Evolutionary conservation across 2,888 invertebrate genomes (phyloP).

Genomic region (Thecocarcelia acutangulata): DNA sequence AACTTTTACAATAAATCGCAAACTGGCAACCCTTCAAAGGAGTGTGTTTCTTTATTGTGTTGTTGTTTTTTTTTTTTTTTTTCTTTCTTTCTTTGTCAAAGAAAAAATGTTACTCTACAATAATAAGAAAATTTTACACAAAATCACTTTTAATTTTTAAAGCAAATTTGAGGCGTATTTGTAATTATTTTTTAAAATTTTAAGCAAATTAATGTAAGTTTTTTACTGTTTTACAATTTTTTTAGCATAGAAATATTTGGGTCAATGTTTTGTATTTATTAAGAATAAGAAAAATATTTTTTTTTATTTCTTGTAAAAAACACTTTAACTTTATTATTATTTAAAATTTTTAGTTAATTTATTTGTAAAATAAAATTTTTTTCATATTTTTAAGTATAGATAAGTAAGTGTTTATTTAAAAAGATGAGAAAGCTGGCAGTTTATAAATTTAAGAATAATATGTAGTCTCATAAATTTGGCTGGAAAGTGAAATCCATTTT

Average conservation of each 20-base stretch:
- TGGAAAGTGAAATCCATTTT: slow-evolving; percentile 19
- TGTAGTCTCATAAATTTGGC: slow-evolving; percentile 39
- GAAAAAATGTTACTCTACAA: not conserved
- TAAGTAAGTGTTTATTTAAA: not conserved
- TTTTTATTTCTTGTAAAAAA: not conserved
- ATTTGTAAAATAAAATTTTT: not conserved
- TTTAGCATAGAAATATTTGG: slow-evolving; percentile 48
- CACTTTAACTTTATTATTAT: not conserved
- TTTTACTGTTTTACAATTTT: not conserved
- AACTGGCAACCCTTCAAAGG: slow-evolving; percentile 24
- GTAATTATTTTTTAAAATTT: slow-evolving; percentile 5
- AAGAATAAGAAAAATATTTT: not conserved
- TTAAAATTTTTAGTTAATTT: not conserved
- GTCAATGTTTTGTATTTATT: slow-evolving; percentile 48
- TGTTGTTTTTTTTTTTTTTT: slow-evolving; percentile 11
- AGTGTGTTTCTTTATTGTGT: not conserved
- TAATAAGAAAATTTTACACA: slow-evolving; percentile 28
- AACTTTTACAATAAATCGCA: no score
- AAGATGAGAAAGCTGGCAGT: slow-evolving; percentile 43
- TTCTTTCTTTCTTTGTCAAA: not conserved
- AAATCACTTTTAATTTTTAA: slow-evolving; percentile 33
- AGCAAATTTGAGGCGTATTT: slow-evolving; percentile 6
- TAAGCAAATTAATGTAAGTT: slow-evolving; percentile 32
- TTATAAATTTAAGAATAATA: slow-evolving; percentile 35
- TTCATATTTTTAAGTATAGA: not conserved